Percentiles rank a stretch among this genome's conserved stretches.
Conservation (phyloP, 2,113 vertebrate species). For the Corynorhinus townsendii region DNA sequence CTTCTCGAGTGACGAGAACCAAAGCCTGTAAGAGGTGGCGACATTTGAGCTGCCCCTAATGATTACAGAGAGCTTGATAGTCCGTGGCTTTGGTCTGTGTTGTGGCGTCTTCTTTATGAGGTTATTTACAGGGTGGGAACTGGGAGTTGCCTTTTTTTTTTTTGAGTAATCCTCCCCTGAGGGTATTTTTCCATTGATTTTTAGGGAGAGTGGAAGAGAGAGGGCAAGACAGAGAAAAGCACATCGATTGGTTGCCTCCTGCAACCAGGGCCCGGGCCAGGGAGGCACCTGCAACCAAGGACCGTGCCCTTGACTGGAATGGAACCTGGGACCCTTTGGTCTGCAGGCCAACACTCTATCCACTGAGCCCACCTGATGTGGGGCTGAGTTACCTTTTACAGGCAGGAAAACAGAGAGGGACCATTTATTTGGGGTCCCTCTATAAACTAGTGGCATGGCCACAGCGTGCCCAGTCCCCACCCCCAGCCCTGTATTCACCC, state of each 20-base stretch:
- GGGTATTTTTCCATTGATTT: too few relatives aligned
- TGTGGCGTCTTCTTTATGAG: not conserved
- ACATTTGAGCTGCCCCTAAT: not conserved
- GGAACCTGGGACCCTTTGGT: too few relatives aligned
- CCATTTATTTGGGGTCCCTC: not conserved
- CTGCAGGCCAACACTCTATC: too few relatives aligned
- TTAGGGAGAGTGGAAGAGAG: too few relatives aligned
- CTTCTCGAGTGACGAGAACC: not conserved
- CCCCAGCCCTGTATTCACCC: not conserved
- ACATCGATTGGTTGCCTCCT: too few relatives aligned
- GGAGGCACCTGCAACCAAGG: too few relatives aligned
- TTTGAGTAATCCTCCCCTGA: too few relatives aligned
- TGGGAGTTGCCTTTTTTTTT: not conserved
- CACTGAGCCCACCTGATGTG: too few relatives aligned
- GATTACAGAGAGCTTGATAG: not conserved
- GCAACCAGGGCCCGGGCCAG: too few relatives aligned
- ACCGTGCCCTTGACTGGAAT: too few relatives aligned
- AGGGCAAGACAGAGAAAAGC: too few relatives aligned
- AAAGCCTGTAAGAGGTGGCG: not conserved
- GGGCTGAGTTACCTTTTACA: not conserved
- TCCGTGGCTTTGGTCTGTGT: not conserved
- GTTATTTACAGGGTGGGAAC: not conserved
- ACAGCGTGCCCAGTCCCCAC: not conserved
- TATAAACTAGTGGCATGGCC: not conserved
- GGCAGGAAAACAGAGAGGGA: constrained; percentile 4